Conservation (phyloP, 2,113 vertebrate genomes). For the Bettongia penicillata region DNA sequence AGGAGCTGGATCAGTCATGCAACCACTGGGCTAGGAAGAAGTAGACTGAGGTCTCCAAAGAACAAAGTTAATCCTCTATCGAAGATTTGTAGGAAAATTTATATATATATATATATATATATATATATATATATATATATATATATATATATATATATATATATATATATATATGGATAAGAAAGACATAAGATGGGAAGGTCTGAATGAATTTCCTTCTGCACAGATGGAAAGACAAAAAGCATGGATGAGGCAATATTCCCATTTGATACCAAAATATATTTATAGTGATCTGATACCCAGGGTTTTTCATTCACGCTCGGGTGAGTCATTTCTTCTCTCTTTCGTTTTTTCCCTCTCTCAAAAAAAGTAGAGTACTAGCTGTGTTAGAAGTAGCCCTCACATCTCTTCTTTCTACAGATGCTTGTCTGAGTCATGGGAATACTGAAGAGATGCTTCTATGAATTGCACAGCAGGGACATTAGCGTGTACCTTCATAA, state of each 20-base stretch:
- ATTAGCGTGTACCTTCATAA: background rate
- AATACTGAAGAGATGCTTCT: background rate
- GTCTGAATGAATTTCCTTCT: background rate
- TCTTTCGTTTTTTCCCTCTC: background rate
- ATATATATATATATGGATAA: background rate
- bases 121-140: background rate
- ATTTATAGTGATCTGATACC: background rate
- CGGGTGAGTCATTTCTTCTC: background rate
- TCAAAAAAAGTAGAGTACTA: background rate
- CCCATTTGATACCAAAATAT: background rate
- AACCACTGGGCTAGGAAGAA: background rate
- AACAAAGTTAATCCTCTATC: background rate
- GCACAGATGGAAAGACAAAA: background rate
- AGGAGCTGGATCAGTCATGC: background rate
- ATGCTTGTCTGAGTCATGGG: background rate
- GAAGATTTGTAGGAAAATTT: background rate
- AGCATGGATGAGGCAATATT: background rate
- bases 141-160: too few species aligned
- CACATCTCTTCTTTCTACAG: background rate
- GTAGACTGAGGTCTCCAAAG: background rate
- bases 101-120: background rate
- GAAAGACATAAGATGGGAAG: background rate
- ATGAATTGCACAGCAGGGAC: background rate
- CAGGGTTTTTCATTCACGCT: background rate
- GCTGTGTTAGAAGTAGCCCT: background rate